Evolutionary conservation across 2,113 vertebrate genomes (phyloP), one percentile per base, ranked within the genome.

Genomic region (Ctenomys sociabilis): DNA sequence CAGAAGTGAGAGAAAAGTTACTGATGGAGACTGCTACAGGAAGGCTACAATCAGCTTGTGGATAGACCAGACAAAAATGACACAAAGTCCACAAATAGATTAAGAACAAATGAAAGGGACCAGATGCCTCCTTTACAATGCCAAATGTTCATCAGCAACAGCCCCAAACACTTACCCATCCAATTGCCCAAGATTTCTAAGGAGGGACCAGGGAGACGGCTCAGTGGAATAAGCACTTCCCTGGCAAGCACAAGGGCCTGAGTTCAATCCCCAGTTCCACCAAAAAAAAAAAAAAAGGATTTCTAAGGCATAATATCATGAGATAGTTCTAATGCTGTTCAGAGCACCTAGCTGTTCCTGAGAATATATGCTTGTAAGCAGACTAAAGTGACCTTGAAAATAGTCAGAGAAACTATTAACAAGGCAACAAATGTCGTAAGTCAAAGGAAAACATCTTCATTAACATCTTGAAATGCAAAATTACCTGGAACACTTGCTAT

Each of bases 281-380:
- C n/a, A n/a, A n/a, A n/a, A n/a, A n/a, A n/a, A n/a, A n/a, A n/a
- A n/a, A n/a, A n/a, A n/a, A n/a, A n/a, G n/a, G 68, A 93, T 72
- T 86, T 91, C 72, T 30, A 3, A 49, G 49, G 3, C 5, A 59
- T 45, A 63, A 54, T 61, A 45, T 9, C 92, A n/a, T n/a, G 85
- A 77, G 6, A 4, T 86, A 85, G 49, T 86, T 85, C 77, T n/a
- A 92, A 54, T 72, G 78, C 7, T 63, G 24, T 10, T 32, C 43
- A 64, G 64, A 21, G 45, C 24, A 26, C 26, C 84, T 32, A 5
- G 35, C 35, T 92, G 1, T 77, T 90, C 40, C 88, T 59, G 16
- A 85, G 61, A 95, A 88, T 90, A 37, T 45, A 59, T 59, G 68
- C 72, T 94, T 73, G 90, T 54, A 70, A 96, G 87, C 66, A 89